A percentile compares a stretch with the other conserved stretches of the same genome.
These are phyloP conservation scores for Sebastes dallii DNA, from an alignment of 2,797 vertebrate genomes.

Conservation along the genomic window DNA sequence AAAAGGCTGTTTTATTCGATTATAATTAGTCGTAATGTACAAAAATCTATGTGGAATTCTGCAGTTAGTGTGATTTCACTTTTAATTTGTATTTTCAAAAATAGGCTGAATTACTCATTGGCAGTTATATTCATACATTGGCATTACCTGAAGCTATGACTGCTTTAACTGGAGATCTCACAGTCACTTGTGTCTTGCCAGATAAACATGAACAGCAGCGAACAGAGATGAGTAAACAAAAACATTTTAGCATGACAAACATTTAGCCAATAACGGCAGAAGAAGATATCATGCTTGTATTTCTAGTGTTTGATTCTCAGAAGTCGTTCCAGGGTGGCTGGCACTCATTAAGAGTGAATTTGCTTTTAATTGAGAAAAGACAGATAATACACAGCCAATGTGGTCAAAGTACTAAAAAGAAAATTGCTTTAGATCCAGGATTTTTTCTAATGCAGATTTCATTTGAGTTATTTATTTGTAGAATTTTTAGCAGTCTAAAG, in stretches of 20 bases:
- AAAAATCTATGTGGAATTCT: neutral
- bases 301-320: neutral
- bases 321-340: neutral
- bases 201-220: constrained; percentile 1
- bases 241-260: neutral
- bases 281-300: neutral
- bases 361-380: neutral
- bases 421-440: neutral
- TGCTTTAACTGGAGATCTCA: neutral
- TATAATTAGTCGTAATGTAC: neutral
- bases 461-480: neutral
- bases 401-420: neutral
- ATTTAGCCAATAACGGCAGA: neutral
- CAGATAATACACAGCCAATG: neutral
- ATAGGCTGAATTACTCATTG: neutral
- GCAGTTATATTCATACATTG: neutral
- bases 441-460: neutral
- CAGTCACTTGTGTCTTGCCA: neutral
- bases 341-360: neutral
- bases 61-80: neutral
- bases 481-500: neutral
- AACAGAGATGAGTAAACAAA: neutral
- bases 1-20: neutral
- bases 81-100: neutral
- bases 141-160: neutral